Evolutionary conservation across 2,888 invertebrate genomes (phyloP), one percentile per base, ranked within the genome.

Genomic region (Agrotis clavis): DNA sequence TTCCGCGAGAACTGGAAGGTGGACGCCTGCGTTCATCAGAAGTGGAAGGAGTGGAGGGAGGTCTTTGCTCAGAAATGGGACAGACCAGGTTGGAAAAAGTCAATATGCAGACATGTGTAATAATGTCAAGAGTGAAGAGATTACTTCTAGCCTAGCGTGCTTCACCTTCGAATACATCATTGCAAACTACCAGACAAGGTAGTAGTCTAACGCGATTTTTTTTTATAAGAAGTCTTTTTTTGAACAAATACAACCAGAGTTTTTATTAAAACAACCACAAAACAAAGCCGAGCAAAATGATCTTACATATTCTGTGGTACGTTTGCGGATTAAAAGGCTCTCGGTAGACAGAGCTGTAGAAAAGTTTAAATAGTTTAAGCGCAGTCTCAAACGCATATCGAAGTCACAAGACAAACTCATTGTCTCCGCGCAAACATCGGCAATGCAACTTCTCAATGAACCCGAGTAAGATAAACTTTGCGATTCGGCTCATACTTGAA

Each of bases 371-470:
- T 87, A 89, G 90, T 90, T 89, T 87, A 87, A 86, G 85, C 87
- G 86, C 86, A 85, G 86, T 86, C 85, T 85, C 77, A 87, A 88
- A 90, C 89, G 89, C 90, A 90, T 92, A 90, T 91, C 86, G 87
- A 90, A 93, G 91, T 92, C 89, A 87, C 89, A 92, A 93, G 91
- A 91, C 91, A 92, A 93, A 92, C 92, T 93, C 92, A 93, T 92
- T 92, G 91, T 92, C 90, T 90, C 88, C 84, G 86, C 77, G 83
- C 90, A 91, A 92, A 91, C 90, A 91, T 89, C 85, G 87, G 86
- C 86, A 85, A 89, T 90, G 91, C 90, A 91, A 92, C 88, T 92
- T 92, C 90, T 89, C 92, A 90, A 90, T 92, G 90, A 91, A 89
- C 88, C 85, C 82, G 86, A 85, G 86, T 83, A 89, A 91, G 91